A percentile compares a stretch with the other conserved stretches of the same genome.
These are phyloP conservation scores for Podabrus alpinus DNA, from an alignment of 2,888 invertebrate genomes.

Conservation along the genomic window DNA sequence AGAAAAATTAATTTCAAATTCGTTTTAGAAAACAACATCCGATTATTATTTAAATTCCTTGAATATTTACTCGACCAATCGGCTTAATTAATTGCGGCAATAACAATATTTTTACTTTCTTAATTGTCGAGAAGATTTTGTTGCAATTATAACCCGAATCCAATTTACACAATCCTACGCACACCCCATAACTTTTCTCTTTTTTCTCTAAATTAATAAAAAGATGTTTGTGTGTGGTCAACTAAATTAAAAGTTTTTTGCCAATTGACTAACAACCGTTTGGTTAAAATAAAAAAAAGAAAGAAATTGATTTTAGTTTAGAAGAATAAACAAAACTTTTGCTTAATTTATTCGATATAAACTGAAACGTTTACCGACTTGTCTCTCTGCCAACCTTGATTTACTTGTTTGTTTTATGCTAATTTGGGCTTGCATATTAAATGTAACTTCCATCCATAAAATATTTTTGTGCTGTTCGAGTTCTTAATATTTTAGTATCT, in stretches of 20 bases:
- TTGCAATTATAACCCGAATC: conserved; percentile 4
- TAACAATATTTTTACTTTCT: neutral
- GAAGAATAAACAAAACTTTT: conserved; percentile 28
- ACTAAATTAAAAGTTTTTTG: conserved; percentile 32
- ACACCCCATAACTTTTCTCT: neutral
- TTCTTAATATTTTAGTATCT: conserved; percentile 30
- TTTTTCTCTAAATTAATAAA: neutral
- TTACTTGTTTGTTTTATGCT: conserved; percentile 44
- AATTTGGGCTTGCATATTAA: conserved; percentile 40
- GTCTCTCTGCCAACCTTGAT: conserved; percentile 37
- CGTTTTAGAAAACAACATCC: neutral
- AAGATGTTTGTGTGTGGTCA: conserved; percentile 29
- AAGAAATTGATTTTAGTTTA: conserved; percentile 27
- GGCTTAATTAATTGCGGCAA: neutral
- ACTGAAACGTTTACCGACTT: conserved; percentile 27
- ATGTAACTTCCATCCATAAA: conserved; percentile 37
- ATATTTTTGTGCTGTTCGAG: conserved; percentile 27
- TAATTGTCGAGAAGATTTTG: neutral
- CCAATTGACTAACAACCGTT: conserved; percentile 31
- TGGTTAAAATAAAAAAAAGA: conserved; percentile 31
- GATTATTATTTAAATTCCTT: neutral
- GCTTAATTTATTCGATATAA: conserved; percentile 27
- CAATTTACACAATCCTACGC: conserved; percentile 6
- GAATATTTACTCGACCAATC: neutral
- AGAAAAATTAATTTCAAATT: neutral